These are phyloP conservation scores for Aphelenchoides fujianensis DNA, from an alignment of 1,140 invertebrate species.

Conservation along the genomic window DNA sequence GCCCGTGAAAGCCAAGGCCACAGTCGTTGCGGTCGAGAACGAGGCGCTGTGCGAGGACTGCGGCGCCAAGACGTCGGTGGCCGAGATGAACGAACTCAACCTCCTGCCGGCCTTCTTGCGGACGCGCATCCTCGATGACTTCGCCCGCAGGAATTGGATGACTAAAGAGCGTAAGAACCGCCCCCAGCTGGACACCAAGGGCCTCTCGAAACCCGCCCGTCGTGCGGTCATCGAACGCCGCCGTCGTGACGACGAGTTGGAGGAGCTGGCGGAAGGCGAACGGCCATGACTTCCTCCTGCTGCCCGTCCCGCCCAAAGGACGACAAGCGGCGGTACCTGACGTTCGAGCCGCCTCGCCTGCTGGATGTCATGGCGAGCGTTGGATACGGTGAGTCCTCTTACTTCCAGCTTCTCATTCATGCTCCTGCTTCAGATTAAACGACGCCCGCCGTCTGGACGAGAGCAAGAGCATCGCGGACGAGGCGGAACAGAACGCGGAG, in stretches of 20 bases:
- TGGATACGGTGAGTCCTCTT: slow-evolving; percentile 7
- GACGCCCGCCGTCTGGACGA: background rate
- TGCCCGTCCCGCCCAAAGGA: too few species aligned
- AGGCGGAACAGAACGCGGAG: background rate
- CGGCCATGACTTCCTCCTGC: background rate
- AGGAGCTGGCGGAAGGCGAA: slow-evolving; percentile 7
- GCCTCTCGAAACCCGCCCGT: slow-evolving; percentile 7
- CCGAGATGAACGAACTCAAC: slow-evolving; percentile 4
- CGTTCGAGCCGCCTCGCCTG: background rate
- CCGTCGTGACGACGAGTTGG: background rate
- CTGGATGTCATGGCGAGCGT: background rate
- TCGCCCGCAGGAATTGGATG: background rate
- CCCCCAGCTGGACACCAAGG: background rate
- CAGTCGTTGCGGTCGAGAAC: background rate
- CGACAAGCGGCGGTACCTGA: too few species aligned
- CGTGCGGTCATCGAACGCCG: background rate
- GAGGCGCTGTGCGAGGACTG: slow-evolving; percentile 15
- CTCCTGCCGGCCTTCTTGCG: background rate
- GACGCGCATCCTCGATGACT: slow-evolving; percentile 4
- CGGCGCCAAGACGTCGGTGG: background rate
- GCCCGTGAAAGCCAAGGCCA: background rate
- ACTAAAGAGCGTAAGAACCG: slow-evolving; percentile 2
- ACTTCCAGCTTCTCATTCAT: background rate
- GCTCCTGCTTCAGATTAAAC: background rate
- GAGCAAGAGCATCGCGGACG: background rate